These are phyloP conservation scores for Drosophila merina DNA, from an alignment of 2,888 invertebrate genomes.

Conservation along the genomic window DNA sequence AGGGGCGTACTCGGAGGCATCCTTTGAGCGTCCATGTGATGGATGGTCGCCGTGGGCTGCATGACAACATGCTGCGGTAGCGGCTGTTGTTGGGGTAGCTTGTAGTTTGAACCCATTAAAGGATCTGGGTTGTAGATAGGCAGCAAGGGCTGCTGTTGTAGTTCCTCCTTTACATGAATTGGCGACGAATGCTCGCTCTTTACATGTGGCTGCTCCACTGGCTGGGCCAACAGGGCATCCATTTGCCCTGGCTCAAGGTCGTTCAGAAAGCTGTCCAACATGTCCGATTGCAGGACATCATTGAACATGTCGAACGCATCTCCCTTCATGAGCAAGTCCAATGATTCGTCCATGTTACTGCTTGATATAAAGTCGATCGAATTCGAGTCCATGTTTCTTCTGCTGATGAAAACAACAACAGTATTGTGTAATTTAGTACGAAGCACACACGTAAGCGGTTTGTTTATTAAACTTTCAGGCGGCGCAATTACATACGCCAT, in stretches of 20 bases:
- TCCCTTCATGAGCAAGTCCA: conserved; percentile 82
- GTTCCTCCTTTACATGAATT: conserved; percentile 70
- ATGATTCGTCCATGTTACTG: conserved; percentile 70
- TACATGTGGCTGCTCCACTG: conserved; percentile 29
- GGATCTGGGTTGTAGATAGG: conserved; percentile 79
- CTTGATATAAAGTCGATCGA: conserved; percentile 76
- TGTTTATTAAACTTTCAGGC: conserved; percentile 65
- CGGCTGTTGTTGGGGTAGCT: conserved; percentile 30
- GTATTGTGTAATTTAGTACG: conserved; percentile 51
- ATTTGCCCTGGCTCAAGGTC: conserved; percentile 62
- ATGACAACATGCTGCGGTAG: conserved; percentile 41
- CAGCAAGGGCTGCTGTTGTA: conserved; percentile 36
- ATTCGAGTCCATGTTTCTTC: conserved; percentile 63
- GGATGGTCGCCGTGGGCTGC: conserved; percentile 65
- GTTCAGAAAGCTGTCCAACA: conserved; percentile 80
- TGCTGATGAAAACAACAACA: conserved; percentile 42
- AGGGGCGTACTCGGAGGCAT: conserved; percentile 54
- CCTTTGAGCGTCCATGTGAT: conserved; percentile 61
- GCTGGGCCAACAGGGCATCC: not conserved
- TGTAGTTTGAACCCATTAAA: conserved; percentile 75
- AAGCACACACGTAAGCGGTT: conserved; percentile 27
- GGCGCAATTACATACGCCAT: conserved; percentile 58
- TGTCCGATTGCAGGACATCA: conserved; percentile 82
- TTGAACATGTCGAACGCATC: conserved; percentile 82
- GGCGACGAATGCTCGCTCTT: conserved; percentile 66